Conservation (phyloP, 2,888 invertebrate genomes). For the Dromius quadrimaculatus region DNA sequence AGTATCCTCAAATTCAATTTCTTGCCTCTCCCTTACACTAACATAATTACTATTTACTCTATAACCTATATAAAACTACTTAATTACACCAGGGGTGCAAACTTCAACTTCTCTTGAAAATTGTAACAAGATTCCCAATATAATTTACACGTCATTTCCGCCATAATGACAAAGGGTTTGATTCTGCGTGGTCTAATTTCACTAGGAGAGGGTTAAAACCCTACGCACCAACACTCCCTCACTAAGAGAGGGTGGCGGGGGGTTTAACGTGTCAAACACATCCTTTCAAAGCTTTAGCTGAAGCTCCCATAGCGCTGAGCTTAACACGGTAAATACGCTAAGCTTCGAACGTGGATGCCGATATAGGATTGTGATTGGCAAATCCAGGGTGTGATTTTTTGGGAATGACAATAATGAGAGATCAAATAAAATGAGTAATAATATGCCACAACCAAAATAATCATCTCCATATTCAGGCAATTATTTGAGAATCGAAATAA, state of each 20-base stretch:
- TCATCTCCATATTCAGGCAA: too few relatives aligned
- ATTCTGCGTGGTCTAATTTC: slow-evolving; percentile 36
- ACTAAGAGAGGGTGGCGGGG: neutral
- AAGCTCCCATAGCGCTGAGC: slow-evolving; percentile 28
- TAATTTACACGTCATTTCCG: slow-evolving; percentile 49
- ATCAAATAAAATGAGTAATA: slow-evolving; percentile 9
- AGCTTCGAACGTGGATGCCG: slow-evolving; percentile 20
- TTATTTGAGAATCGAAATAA: slow-evolving; percentile 22
- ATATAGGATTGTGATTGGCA: slow-evolving; percentile 29
- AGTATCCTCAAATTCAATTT: slow-evolving; percentile 10
- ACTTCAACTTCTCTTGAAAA: neutral
- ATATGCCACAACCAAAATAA: too few relatives aligned
- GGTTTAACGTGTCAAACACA: slow-evolving; percentile 49
- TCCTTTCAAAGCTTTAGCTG: slow-evolving; percentile 46
- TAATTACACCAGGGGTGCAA: slow-evolving; percentile 15
- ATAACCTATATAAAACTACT: slow-evolving; percentile 37
- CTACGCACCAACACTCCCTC: neutral
- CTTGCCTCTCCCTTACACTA: slow-evolving; percentile 3
- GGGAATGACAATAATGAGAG: neutral
- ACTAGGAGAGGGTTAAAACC: slow-evolving; percentile 36
- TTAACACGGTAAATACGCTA: slow-evolving; percentile 42
- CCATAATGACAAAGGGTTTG: slow-evolving; percentile 47
- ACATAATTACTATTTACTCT: slow-evolving; percentile 37
- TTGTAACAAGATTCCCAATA: slow-evolving; percentile 41
- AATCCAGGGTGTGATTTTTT: slow-evolving; percentile 29